Evolutionary conservation across 2,888 invertebrate genomes (phyloP).

Genomic region (Sinotaia quadrata): DNA sequence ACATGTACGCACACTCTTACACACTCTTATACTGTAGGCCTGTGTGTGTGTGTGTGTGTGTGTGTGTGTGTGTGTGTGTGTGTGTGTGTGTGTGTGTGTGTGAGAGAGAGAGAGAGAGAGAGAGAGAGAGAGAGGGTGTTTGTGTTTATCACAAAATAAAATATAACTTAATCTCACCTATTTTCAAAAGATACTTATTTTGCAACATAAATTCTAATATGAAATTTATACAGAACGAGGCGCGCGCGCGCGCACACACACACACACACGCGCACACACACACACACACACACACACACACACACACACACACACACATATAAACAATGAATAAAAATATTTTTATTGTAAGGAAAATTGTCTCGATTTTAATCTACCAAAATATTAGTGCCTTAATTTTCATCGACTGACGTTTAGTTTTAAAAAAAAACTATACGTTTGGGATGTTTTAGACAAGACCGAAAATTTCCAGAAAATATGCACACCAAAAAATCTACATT

Average conservation of each 20-base stretch:
- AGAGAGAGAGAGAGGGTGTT: slow-evolving; percentile 1
- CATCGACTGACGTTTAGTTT: too few relatives aligned
- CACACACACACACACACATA: not conserved
- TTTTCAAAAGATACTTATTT: not conserved
- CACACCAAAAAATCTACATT: too few relatives aligned
- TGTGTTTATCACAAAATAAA: too few relatives aligned
- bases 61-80: slow-evolving; percentile 10
- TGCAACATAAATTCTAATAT: not conserved
- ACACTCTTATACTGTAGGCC: not conserved
- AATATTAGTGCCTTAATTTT: too few relatives aligned
- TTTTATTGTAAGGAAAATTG: too few relatives aligned
- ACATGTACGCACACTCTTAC: not conserved
- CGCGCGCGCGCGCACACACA: not conserved
- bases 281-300: slow-evolving; percentile 6
- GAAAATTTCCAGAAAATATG: too few relatives aligned
- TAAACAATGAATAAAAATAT: not conserved
- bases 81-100: not conserved
- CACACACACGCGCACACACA: not conserved
- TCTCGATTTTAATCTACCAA: too few relatives aligned
- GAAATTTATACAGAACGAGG: not conserved
- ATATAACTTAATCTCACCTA: too few relatives aligned
- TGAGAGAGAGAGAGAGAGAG: not conserved
- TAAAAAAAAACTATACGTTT: too few relatives aligned
- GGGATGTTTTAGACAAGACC: too few relatives aligned
- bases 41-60: slow-evolving; percentile 9